phyloP scores from a whole-genome alignment of 2,888 invertebrate species.

The Dicroscelio sp. region DNA sequence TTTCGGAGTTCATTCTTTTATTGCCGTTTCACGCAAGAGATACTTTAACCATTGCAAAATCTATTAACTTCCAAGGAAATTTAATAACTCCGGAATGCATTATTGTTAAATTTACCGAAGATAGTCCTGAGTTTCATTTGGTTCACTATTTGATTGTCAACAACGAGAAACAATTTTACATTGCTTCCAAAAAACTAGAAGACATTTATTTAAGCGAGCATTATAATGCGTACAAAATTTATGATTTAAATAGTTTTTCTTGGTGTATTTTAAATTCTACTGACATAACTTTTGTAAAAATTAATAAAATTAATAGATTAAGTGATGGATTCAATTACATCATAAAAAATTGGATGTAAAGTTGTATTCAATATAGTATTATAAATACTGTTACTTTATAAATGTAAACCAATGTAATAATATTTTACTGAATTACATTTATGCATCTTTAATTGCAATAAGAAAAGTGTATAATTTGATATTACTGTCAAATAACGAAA shows the following conservation, averaged over 20 bases:
- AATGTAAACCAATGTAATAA: too few relatives aligned
- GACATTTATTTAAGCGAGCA: slow-evolving; percentile 54
- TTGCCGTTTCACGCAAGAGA: not conserved
- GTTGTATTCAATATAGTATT: too few relatives aligned
- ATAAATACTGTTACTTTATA: too few relatives aligned
- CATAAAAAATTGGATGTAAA: slow-evolving; percentile 56
- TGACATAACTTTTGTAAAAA: not conserved
- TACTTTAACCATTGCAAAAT: not conserved
- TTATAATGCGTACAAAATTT: slow-evolving; percentile 47
- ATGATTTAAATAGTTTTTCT: slow-evolving; percentile 7
- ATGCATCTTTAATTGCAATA: too few relatives aligned
- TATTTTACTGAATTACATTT: too few relatives aligned
- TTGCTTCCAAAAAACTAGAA: slow-evolving; percentile 33
- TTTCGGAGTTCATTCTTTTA: not conserved
- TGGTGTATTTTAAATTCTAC: slow-evolving; percentile 35
- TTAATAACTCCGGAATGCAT: not conserved
- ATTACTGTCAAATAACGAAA: too few relatives aligned
- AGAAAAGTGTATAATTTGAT: too few relatives aligned
- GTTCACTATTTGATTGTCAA: slow-evolving; percentile 18
- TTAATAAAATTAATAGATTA: slow-evolving; percentile 34
- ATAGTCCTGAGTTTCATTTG: not conserved
- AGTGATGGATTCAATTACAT: slow-evolving; percentile 54
- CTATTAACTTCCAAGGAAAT: not conserved
- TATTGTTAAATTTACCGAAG: slow-evolving; percentile 3
- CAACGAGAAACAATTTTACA: not conserved